Base-by-base conservation (phyloP, 2,888 invertebrate genomes). In the Erebia palarica region DNA sequence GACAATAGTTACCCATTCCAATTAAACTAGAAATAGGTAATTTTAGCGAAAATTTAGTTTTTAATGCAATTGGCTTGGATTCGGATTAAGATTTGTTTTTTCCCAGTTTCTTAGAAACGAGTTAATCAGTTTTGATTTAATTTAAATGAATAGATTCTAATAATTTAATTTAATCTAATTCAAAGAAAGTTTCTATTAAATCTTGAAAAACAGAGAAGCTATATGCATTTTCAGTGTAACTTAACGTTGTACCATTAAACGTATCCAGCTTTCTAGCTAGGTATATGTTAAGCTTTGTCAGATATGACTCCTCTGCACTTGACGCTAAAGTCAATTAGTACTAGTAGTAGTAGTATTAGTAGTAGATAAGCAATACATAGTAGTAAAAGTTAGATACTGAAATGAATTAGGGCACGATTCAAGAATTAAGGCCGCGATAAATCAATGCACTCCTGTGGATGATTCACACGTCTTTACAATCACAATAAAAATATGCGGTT, bases 381-480 rank as follows among this genome's bases (percentile, higher is more conserved):
- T 27, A 27, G 4, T 27, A 27, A 3, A 4, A 27, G 3, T 4
- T 44, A 44, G 21, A 66, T 51, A 18, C 58, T 44, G 18, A 66
- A 69, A 16, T 69, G 18, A 65, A 68, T 68, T 69, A 63, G 47
- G 58, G 70, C 63, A 53, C 58, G 55, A 69, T 64, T 66, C 68
- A 55, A 63, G 53, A 65, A 69, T 63, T 72, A 75, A 71, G 67
- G 70, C 64, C 67, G 51, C 66, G 70, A 72, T 59, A 73, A 73
- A 76, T 78, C 74, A 68, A 75, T 76, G 77, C 80, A 80, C 82
- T 79, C 78, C 79, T 57, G 59, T 64, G 70, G 73, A 74, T 83
- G 83, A 84, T 78, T 84, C 82, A 82, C 79, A 78, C 73, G 73
- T 77, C 3, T 75, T 73, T 76, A 75, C 75, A 75, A 77, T 75